These are phyloP conservation scores for Lissonota sp. DNA, from an alignment of 2,888 invertebrate genomes.

Conservation along the genomic window DNA sequence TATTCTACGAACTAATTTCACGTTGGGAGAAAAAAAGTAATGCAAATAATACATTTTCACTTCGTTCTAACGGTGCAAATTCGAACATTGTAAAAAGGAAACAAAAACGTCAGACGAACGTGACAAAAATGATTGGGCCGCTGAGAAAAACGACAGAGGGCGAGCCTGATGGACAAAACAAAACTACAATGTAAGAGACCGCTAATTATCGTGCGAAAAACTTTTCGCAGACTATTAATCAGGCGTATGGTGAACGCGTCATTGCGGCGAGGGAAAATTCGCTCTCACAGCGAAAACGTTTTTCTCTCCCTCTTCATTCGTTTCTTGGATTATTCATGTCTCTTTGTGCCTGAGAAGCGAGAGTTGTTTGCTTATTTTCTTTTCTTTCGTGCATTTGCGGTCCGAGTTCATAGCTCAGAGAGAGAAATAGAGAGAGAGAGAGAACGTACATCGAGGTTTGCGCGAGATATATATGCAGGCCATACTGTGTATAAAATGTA, in stretches of 20 bases:
- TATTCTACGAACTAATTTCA: too few species aligned
- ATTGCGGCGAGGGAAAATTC: conserved; percentile 12
- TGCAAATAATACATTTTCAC: too few species aligned
- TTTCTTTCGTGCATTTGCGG: conserved; percentile 21
- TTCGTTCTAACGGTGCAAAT: too few species aligned
- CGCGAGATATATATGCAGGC: too few species aligned
- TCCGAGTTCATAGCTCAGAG: conserved; percentile 2
- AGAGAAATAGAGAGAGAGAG: conserved; percentile 11
- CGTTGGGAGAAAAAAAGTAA: too few species aligned
- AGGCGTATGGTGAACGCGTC: background rate
- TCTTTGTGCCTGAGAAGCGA: conserved; percentile 43
- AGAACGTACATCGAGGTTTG: background rate
- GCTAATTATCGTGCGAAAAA: conserved; percentile 51
- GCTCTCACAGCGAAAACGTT: conserved; percentile 1
- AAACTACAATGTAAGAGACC: conserved; percentile 30
- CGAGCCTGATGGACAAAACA: conserved; percentile 1
- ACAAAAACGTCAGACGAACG: conserved; percentile 11
- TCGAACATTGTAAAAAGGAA: too few species aligned
- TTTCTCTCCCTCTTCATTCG: conserved; percentile 14
- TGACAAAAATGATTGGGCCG: background rate
- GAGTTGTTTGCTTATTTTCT: conserved; percentile 19
- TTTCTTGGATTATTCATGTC: conserved; percentile 57
- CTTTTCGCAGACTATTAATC: background rate
- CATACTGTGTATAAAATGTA: background rate
- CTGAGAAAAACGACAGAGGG: too few species aligned